phyloP scores from a whole-genome alignment of 2,797 vertebrate species.

The Emydoidea blandingii region DNA sequence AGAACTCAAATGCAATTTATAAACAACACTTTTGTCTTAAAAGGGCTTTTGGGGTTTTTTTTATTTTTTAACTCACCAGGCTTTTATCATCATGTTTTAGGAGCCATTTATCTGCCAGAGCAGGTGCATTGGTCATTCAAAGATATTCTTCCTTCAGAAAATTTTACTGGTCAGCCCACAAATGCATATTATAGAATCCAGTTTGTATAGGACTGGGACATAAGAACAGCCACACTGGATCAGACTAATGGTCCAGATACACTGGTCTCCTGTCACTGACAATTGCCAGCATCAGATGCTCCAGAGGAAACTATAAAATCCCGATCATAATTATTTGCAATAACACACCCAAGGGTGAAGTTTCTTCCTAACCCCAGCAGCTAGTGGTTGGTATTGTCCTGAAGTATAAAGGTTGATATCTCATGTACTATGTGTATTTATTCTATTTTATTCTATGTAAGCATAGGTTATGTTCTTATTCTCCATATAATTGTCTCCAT shows the following conservation, averaged over 20 bases:
- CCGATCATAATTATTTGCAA: background rate
- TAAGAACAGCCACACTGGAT: background rate
- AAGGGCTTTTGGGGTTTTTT: background rate
- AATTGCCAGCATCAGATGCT: background rate
- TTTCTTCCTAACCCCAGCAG: background rate
- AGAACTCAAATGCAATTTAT: conserved; percentile 47
- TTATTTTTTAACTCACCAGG: background rate
- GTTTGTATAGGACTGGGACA: conserved; percentile 32
- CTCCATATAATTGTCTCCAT: rapidly evolving
- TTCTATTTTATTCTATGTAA: background rate
- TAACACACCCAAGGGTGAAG: conserved; percentile 11
- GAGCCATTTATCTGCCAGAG: rapidly evolving
- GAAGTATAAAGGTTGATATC: background rate
- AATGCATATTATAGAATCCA: background rate
- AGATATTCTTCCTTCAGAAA: background rate
- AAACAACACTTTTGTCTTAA: conserved; percentile 40
- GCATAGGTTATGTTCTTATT: background rate
- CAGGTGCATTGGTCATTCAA: background rate
- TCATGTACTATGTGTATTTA: background rate
- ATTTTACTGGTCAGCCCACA: background rate
- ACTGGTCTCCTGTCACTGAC: background rate
- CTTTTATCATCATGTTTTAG: background rate
- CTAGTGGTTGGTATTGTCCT: background rate
- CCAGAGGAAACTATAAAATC: conserved; percentile 10
- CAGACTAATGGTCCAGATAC: conserved; percentile 4